Base-by-base conservation (phyloP, 2,113 vertebrate species). In the Chrysochloris asiatica region DNA sequence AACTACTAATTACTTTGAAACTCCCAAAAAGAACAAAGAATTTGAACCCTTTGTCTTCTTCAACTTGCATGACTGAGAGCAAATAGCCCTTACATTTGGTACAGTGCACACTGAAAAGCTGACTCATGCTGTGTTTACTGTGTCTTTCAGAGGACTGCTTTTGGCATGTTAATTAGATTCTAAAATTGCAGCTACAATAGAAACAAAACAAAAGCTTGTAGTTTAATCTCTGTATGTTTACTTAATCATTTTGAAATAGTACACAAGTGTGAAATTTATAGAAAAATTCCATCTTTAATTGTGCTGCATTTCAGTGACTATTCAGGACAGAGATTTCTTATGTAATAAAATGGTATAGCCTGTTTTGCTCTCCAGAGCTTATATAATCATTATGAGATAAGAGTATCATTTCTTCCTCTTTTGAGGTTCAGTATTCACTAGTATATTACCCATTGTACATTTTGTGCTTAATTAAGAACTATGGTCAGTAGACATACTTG, bases 1-100 rank as follows among this genome's bases (percentile, higher is more conserved):
- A 56, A 80, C 45, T 93, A 45, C 36, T 96, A 91, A 97, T 96
- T 96, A 89, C 96, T 95, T 88, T 17, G 3, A 96, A 81, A 41
- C 56, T 93, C 50, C 59, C 75, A 88, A 95, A 95, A 93, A 73
- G 91, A 96, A 94, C 82, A 95, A 77, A 94, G 94, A n/a, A 50
- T 77, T 22, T 75, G 83, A 97, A 92, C 16, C 77, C 63, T 96
- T 97, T 97, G 73, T 95, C 79, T 91, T 94, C 90, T 95, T 94
- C 83, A 89, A 38, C 41, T 90, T 90, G 3, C 67, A 52, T 26
- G 13, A 38, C 6, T n/a, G 89, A 92, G 82, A 94, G 48, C 8
- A 95, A n/a, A 12, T 36, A 47, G 67, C 90, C 93, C 92, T 11
- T 92, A 26, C 0, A 19, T 95, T 96, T 93, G 83, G 82, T 92